Evolutionary conservation across 2,113 vertebrate genomes (phyloP).

Genomic region (Colinus virginianus): DNA sequence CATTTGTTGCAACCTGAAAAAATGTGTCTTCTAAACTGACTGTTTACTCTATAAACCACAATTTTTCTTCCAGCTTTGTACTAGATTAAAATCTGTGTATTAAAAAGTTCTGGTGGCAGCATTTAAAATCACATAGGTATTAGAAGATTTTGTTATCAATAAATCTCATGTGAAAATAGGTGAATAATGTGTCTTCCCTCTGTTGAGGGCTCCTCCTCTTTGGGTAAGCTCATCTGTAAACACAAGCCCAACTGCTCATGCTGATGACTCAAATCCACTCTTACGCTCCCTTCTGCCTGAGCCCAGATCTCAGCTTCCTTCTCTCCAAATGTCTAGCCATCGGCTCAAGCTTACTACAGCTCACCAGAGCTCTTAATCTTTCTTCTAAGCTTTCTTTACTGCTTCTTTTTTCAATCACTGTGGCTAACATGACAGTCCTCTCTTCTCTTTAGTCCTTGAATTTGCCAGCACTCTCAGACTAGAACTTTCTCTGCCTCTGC

Average conservation of each 20-base stretch:
- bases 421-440: neutral
- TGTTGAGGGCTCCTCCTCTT: neutral
- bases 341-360: conserved; percentile 21
- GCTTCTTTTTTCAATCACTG: neutral
- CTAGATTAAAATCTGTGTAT: neutral
- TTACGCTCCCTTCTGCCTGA: conserved; percentile 15
- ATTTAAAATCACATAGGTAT: neutral
- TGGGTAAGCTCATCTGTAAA: neutral
- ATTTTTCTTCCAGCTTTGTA: neutral
- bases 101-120: neutral
- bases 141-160: neutral
- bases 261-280: conserved; percentile 27
- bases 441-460: neutral
- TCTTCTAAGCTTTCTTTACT: neutral
- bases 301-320: conserved; percentile 23
- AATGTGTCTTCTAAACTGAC: neutral
- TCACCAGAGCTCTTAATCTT: conserved; percentile 21
- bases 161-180: neutral
- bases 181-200: neutral
- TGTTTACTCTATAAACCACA: neutral
- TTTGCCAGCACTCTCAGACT: neutral
- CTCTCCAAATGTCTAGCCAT: conserved; percentile 20
- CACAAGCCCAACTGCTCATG: neutral
- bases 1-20: neutral
- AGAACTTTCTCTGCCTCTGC: neutral